Base-by-base conservation (phyloP, 2,888 invertebrate genomes). In the Pyrgus malvae region DNA sequence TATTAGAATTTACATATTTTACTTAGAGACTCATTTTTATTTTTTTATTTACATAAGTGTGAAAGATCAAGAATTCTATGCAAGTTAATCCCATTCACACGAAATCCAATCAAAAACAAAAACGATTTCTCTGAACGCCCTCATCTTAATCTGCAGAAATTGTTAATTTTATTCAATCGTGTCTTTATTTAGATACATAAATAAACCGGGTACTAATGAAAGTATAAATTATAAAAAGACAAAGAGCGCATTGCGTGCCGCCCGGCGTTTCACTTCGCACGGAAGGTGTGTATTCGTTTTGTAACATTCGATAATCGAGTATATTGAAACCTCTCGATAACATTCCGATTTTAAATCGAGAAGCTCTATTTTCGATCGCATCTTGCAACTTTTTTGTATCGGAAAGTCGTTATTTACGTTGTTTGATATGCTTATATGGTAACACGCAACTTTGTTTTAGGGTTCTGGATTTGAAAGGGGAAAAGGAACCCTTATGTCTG, bases 181-280 rank as follows among this genome's bases (percentile, higher is more conserved):
- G 51, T 51, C 51, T 51, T 51, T 51, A 51, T 48, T 57, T 55
- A 51, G 31, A 51, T 51, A 56, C 59, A 56, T 56, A 59, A 55
- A 66, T 63, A 65, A 59, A 58, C 44, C 56, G 59, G 58, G 46
- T 29, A 38, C 60, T 64, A 65, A 67, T 64, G 65, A 67, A 67
- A 68, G 58, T 64, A 67, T 68, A 65, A 65, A 66, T 67, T 64
- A 63, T 61, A 64, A 57, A 58, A 61, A 56, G 57, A 63, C 57
- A 55, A 61, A 55, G 58, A 56, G 6, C 63, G 63, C 68, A 70
- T 83, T 80, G 85, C 83, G 85, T 84, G 86, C 72, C 70, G 74
- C 68, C 65, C 64, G 65, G 72, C 77, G 81, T 74, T 78, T 73
- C 74, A 72, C 72, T 83, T 79, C 74, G 76, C 84, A 80, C 83